Base-by-base conservation (phyloP, 2,888 invertebrate genomes). In the Diadromus collaris region DNA sequence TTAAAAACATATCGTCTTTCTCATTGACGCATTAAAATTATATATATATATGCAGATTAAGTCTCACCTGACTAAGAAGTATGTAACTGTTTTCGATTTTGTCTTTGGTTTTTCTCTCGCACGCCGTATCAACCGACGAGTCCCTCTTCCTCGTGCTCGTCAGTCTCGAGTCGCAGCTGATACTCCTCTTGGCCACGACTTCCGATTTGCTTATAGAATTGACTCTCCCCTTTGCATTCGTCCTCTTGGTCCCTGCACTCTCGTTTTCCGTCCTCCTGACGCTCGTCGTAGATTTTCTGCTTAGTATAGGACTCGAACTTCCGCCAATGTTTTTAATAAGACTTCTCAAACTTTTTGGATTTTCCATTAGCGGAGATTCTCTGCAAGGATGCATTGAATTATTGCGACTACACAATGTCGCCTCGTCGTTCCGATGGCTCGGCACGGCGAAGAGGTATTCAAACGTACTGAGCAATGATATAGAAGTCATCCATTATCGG, bases 401-500 rank as follows among this genome's bases (percentile, higher is more conserved):
- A 9, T 21, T 21, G 51, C 51, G 51, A 24, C 24, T 51, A 51
- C 13, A 13, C 9, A 21, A 13, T 38, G 10, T 21, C 48, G 48
- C 48, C n/a, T 19, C 21, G 9, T 21, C 48, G 48, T 19, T 21
- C 38, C 24, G 10, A 38, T 41, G 13, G 48, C 38, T 64, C 21
- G 44, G 16, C 13, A 29, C 32, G n/a, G 27, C 21, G 19, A 27
- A 16, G 61, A 63, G 29, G 41, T 10, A 21, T 10, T 16, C 10
- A 24, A 34, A 89, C 91, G 88, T 95, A 97, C 87, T 96, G 95
- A 10, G 97, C 97, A 81, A 97, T 96, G 27, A 96, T 96, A 88
- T 96, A 97, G 92, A 98, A 98, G 91, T 98, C 98, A 90, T 98
- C 98, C 84, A 97, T 95, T 46, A 98, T 93, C 75, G 97, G 97